Conservation (phyloP, 2,113 vertebrate genomes). For the Nipponia nippon region DNA sequence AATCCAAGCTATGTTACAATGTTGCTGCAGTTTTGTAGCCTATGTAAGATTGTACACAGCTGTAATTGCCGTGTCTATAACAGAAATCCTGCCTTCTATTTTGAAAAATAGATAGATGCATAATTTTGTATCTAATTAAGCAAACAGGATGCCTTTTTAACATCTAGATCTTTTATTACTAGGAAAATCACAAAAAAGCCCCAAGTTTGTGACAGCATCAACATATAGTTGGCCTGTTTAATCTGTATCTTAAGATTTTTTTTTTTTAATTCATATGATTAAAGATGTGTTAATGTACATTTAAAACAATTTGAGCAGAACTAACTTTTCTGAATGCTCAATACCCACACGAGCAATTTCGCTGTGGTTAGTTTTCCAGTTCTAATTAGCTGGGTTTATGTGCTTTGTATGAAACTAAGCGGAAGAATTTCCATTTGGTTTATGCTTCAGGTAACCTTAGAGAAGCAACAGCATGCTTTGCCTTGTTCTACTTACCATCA, state of each 20-base stretch:
- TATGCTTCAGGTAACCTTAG: conserved; percentile 4
- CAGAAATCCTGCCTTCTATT: neutral
- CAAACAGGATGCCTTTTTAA: neutral
- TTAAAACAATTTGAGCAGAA: neutral
- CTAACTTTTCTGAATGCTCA: neutral
- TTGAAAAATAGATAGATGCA: neutral
- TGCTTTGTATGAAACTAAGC: neutral
- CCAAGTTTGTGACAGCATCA: neutral
- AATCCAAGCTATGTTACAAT: neutral
- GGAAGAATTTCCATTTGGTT: conserved; percentile 16
- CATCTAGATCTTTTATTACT: neutral
- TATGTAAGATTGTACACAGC: neutral
- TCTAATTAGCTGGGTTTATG: neutral
- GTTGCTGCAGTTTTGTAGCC: neutral
- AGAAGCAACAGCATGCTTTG: neutral
- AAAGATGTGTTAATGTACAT: neutral
- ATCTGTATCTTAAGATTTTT: neutral
- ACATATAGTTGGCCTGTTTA: neutral
- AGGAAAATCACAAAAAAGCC: neutral
- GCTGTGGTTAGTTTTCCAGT: conserved; percentile 3
- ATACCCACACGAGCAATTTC: neutral
- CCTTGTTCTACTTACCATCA: neutral
- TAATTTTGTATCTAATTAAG: neutral
- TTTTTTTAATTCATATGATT: neutral
- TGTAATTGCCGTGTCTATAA: neutral